phyloP scores from a whole-genome alignment of 2,113 vertebrate genomes.

The Piaya cayana region DNA sequence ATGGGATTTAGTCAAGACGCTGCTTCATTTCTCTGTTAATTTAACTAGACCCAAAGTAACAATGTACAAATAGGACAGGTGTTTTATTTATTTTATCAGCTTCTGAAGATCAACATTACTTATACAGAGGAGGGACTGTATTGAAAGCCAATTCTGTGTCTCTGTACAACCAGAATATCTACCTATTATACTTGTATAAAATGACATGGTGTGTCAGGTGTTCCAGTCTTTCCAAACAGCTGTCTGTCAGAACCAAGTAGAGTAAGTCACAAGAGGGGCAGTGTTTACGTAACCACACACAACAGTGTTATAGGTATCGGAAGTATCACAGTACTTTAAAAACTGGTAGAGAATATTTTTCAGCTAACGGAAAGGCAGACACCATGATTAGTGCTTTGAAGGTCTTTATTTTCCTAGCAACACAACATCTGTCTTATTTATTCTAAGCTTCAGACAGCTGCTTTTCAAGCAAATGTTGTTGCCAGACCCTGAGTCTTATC shows the following conservation, averaged over 20 bases:
- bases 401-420: not conserved
- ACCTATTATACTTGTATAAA: not conserved
- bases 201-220: not conserved
- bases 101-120: not conserved
- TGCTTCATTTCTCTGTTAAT: not conserved
- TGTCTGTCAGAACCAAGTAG: not conserved
- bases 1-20: not conserved
- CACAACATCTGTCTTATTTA: not conserved
- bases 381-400: constrained; percentile 1
- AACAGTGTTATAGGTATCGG: not conserved
- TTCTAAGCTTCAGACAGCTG: not conserved
- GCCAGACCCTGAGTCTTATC: not conserved
- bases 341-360: not conserved
- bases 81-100: not conserved
- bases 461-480: not conserved
- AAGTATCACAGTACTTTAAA: constrained; percentile 15
- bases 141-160: not conserved
- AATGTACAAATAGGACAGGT: not conserved
- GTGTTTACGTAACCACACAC: not conserved
- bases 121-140: not conserved
- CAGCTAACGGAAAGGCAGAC: not conserved
- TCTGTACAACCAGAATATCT: not conserved
- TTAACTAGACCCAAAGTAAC: not conserved
- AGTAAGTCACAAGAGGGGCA: not conserved
- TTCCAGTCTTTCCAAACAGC: not conserved